A percentile compares a stretch with the other conserved stretches of the same genome.
Conservation (phyloP, 2,797 vertebrate species). For the Clarias laeviceps region DNA sequence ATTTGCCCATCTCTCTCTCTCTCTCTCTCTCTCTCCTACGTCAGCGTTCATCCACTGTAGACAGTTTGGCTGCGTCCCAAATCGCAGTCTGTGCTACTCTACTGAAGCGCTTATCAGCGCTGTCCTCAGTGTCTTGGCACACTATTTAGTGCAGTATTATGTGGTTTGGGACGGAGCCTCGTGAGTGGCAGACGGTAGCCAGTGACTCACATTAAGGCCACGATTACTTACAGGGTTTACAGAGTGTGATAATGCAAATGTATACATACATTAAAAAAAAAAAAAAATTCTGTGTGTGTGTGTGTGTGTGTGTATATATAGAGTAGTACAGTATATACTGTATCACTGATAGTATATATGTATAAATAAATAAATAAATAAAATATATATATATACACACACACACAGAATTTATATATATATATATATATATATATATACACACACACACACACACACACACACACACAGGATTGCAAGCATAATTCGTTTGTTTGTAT, state of each 20-base stretch:
- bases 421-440: too few relatives aligned
- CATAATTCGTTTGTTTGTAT: too few relatives aligned
- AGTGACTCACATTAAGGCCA: not conserved
- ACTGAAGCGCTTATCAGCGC: not conserved
- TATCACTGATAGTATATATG: too few relatives aligned
- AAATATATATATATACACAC: too few relatives aligned
- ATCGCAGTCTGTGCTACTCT: not conserved
- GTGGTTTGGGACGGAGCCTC: not conserved
- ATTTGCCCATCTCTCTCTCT: not conserved
- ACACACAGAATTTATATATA: too few relatives aligned
- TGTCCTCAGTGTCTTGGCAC: not conserved
- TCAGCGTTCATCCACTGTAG: not conserved
- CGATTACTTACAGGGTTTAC: not conserved
- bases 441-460: too few relatives aligned
- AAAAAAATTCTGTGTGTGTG: too few relatives aligned
- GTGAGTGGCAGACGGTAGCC: not conserved
- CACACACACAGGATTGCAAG: too few relatives aligned
- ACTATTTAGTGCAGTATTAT: not conserved
- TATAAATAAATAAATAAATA: too few relatives aligned
- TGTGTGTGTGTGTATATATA: too few relatives aligned
- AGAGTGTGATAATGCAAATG: not conserved
- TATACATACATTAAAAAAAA: too few relatives aligned
- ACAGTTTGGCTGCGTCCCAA: conserved; percentile 25
- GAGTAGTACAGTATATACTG: too few relatives aligned
- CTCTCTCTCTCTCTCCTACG: not conserved